Base-by-base conservation (phyloP, 2,888 invertebrate species). In the Pharmacophagus antenor region DNA sequence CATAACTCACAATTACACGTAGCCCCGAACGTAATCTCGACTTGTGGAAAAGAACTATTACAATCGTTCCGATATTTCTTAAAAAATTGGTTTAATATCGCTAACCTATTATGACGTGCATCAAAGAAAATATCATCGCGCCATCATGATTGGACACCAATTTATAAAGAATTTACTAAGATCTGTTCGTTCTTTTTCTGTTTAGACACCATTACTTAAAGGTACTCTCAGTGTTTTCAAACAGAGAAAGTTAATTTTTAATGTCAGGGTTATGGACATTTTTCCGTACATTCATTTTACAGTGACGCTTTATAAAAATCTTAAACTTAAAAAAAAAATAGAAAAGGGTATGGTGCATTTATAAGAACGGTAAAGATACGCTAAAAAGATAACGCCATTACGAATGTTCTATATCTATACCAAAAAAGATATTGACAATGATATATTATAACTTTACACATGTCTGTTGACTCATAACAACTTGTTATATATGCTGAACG, bases 1-100 rank as follows among this genome's bases (percentile, higher is more conserved):
- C 87, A 86, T 90, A 88, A 88, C 82, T 90, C 82, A 85, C 82
- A 76, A 82, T 90, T 87, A 88, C 80, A 76, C 79, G 80, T 71
- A 73, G 80, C 80, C 74, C 72, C 76, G 77, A 80, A 76, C 77
- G 86, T 88, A 88, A 89, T 88, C 88, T 85, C 77, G 74, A 73
- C 41, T 68, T 77, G 74, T 74, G 78, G 82, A 81, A 82, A 80
- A 67, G 74, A 72, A 58, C 15, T 51, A 47, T 54, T 25, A 42
- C 25, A 44, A 37, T 54, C 23, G 25, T 37, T n/a, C 8, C 6
- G 3, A 37, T 37, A n/a, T 37, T n/a, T 5, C n/a, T n/a, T 37
- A n/a, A 37, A n/a, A 2, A 31, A 1, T 31, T 31, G 7, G 6
- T n/a, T n/a, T n/a, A 15, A 15, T 4, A 37, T n/a, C 37, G n/a